A percentile compares a stretch with the other conserved stretches of the same genome.
Evolutionary conservation across 2,888 invertebrate species (phyloP).

Genomic region (Uloborus plumipes): DNA sequence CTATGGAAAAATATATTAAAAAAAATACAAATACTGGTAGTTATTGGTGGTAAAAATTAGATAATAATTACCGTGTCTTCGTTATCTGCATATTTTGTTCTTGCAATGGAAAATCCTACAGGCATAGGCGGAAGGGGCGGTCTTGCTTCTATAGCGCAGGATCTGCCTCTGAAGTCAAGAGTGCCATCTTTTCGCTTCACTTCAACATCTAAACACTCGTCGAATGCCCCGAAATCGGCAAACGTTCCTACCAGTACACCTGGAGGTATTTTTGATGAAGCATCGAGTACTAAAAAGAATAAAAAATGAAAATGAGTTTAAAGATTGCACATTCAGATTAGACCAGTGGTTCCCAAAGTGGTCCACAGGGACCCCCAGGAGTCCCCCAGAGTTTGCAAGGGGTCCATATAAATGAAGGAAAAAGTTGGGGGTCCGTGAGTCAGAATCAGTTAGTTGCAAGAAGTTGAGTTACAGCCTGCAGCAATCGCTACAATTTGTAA

Average conservation of each 20-base stretch:
- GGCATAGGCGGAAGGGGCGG: constrained; percentile 14
- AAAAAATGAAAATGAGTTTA: too few species aligned
- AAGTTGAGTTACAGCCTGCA: too few species aligned
- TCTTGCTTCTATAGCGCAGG: constrained; percentile 30
- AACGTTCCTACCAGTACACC: constrained; percentile 34
- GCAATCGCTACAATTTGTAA: too few species aligned
- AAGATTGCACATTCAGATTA: too few species aligned
- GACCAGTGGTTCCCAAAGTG: too few species aligned
- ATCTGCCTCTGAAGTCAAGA: constrained; percentile 22
- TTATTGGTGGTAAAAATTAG: background rate
- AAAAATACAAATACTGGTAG: too few species aligned
- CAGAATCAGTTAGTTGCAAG: too few species aligned
- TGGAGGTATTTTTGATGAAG: constrained; percentile 19
- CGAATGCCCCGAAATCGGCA: constrained; percentile 43
- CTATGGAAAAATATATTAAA: too few species aligned
- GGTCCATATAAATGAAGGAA: too few species aligned
- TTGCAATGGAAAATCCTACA: constrained; percentile 13
- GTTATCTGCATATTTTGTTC: background rate
- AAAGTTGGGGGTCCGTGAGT: too few species aligned
- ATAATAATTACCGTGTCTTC: constrained; percentile 34
- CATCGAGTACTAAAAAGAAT: constrained; percentile 47
- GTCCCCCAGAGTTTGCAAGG: too few species aligned
- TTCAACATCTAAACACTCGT: constrained; percentile 31
- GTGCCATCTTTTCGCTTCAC: background rate
- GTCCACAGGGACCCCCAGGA: too few species aligned